Evolutionary conservation across 2,888 invertebrate species (phyloP), one percentile per base, ranked within the genome.

Genomic region (Isoperla grammatica): DNA sequence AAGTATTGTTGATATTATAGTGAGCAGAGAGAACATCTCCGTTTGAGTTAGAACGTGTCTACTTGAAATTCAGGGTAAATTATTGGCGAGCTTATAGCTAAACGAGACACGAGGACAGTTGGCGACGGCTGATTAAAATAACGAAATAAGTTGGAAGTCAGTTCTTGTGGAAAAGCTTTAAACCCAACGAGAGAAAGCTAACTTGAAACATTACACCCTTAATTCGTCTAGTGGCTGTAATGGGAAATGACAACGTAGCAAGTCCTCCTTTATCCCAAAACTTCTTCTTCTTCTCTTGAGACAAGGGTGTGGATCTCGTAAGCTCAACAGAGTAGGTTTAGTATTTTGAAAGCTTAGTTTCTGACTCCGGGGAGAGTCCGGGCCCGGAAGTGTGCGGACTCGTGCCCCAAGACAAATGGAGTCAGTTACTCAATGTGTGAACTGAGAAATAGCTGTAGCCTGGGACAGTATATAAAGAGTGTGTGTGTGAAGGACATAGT

Each of bases 351-450:
- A 53, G 53, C 53, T 53, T 39, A 39, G 37, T 39, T 17, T 20
- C 17, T 37, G 53, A 39, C 39, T 23, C 49, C n/a, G 9, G 49
- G 29, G 29, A 29, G 29, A 29, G 5, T 8, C 29, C 13, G 53
- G 20, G 39, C 19, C 53, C 53, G 53, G 53, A 53, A 39, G 37
- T 37, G 53, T 45, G 17, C 39, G 53, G 40, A 53, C 53, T 53
- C 53, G 40, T 15, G 53, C 53, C 53, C 11, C 58, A 58, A 53
- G 58, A 53, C 58, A 58, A 58, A 58, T 42, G 58, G 58, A n/a
- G 58, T 58, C 49, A 43, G 58, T 58, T 58, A 58, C 50, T 58
- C 58, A 58, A 58, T 58, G 43, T 42, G 58, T 19, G 53, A 22
- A 53, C 58, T 58, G 53, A 35, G 48, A 49, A 57, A 48, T 57